Conservation (phyloP, 1,140 invertebrate genomes). For the Vanessa atalanta region DNA sequence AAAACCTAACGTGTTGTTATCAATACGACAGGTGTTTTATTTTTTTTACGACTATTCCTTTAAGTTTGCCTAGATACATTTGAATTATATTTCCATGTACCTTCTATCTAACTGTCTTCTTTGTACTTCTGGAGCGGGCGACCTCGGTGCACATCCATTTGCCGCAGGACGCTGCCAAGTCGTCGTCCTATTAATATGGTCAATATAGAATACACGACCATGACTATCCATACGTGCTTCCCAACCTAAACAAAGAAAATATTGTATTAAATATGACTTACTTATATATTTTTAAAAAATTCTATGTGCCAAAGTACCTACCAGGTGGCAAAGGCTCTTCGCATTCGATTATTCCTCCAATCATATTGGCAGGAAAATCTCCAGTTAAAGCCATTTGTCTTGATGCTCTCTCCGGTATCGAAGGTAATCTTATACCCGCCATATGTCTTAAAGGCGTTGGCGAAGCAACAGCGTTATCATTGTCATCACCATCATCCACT, state of each 20-base stretch:
- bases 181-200: constrained; percentile 94
- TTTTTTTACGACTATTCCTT: too few species aligned
- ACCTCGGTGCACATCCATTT: constrained; percentile 74
- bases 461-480: constrained; percentile 71
- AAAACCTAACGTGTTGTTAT: too few species aligned
- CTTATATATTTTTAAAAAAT: neutral
- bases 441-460: constrained; percentile 87
- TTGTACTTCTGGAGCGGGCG: constrained; percentile 84
- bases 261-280: neutral
- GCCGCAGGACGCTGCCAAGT: constrained; percentile 93
- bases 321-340: constrained; percentile 93
- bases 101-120: constrained; percentile 90
- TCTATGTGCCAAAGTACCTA: constrained; percentile 69
- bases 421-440: constrained; percentile 88
- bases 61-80: too few species aligned
- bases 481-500: constrained; percentile 67
- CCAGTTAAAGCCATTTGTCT: constrained; percentile 84
- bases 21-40: too few species aligned
- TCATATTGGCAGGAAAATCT: constrained; percentile 80
- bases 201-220: constrained; percentile 95
- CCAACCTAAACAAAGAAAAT: constrained; percentile 84
- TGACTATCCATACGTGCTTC: constrained; percentile 96
- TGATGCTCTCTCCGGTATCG: constrained; percentile 87
- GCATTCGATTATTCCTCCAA: constrained; percentile 80
- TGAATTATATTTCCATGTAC: constrained; percentile 57